phyloP scores from a whole-genome alignment of 2,113 vertebrate species.

The Hucho hucho region DNA sequence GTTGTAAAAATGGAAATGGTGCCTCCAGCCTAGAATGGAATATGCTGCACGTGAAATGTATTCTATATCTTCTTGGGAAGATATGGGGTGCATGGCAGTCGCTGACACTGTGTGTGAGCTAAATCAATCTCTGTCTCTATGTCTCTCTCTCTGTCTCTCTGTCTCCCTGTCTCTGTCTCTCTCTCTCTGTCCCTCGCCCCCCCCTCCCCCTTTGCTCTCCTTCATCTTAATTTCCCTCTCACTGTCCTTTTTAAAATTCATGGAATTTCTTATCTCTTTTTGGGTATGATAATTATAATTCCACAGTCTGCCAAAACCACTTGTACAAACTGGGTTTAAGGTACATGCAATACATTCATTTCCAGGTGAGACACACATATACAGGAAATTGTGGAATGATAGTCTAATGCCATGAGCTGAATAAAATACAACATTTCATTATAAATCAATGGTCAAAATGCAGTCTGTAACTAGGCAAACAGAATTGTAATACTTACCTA shows the following conservation, averaged over 20 bases:
- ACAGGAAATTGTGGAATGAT: constrained; percentile 17
- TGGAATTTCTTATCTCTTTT: constrained; percentile 89
- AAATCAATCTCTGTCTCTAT: constrained; percentile 48
- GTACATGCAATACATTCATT: constrained; percentile 70
- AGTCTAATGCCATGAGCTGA: constrained; percentile 16
- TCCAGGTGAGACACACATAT: constrained; percentile 18
- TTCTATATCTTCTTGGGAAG: constrained; percentile 66
- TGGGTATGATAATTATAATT: constrained; percentile 71
- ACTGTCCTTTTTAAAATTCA: constrained; percentile 87
- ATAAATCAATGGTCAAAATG: neutral
- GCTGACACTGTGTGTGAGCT: constrained; percentile 37
- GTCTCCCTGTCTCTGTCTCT: constrained; percentile 10
- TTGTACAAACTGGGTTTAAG: constrained; percentile 78
- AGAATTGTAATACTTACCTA: too few relatives aligned
- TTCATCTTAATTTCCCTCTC: constrained; percentile 60
- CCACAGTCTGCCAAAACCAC: constrained; percentile 72
- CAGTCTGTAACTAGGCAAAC: neutral
- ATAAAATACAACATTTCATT: too few relatives aligned
- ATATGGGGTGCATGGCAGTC: constrained; percentile 14
- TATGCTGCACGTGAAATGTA: constrained; percentile 66
- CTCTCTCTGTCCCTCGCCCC: constrained; percentile 3
- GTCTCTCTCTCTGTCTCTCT: constrained; percentile 6
- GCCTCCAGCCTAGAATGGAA: constrained; percentile 64
- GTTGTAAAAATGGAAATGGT: constrained; percentile 77
- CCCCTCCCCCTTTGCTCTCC: neutral